These are phyloP conservation scores for Leptinotarsa texana DNA, from an alignment of 1,140 invertebrate species.

Conservation along the genomic window DNA sequence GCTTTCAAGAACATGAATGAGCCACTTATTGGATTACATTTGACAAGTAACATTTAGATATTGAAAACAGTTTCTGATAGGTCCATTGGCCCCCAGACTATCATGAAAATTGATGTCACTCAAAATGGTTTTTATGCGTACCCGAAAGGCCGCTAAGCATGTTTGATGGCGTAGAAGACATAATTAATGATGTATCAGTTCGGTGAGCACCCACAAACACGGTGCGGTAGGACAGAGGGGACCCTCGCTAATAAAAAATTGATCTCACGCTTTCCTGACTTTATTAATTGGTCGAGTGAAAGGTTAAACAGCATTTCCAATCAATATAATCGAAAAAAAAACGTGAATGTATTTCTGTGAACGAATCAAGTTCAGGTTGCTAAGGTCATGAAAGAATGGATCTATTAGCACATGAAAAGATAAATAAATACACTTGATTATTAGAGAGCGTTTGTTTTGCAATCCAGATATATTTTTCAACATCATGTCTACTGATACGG, in stretches of 20 bases:
- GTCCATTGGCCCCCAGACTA: neutral
- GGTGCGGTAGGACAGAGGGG: neutral
- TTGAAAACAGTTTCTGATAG: no score
- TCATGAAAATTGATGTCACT: neutral
- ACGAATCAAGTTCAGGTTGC: no score
- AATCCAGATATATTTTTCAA: no score
- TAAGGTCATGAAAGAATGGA: no score
- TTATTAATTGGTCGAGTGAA: conserved; percentile 13
- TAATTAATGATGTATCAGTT: conserved; percentile 15
- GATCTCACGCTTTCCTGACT: conserved; percentile 12
- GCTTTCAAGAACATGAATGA: no score
- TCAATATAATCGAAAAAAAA: conserved; percentile 2
- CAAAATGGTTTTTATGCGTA: neutral
- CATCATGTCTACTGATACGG: no score
- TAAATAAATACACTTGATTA: no score
- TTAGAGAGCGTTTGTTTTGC: no score
- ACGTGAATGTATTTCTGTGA: no score
- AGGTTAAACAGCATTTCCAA: conserved; percentile 19
- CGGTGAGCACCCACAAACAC: conserved; percentile 5
- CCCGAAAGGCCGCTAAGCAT: conserved; percentile 3
- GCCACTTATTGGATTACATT: no score
- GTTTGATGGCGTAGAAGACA: conserved; percentile 4
- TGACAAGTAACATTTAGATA: no score
- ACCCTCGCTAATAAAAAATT: conserved; percentile 12
- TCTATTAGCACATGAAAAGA: no score